Evolutionary conservation across 1,140 invertebrate species (phyloP).

Genomic region (Lordiphosa stackelbergi): DNA sequence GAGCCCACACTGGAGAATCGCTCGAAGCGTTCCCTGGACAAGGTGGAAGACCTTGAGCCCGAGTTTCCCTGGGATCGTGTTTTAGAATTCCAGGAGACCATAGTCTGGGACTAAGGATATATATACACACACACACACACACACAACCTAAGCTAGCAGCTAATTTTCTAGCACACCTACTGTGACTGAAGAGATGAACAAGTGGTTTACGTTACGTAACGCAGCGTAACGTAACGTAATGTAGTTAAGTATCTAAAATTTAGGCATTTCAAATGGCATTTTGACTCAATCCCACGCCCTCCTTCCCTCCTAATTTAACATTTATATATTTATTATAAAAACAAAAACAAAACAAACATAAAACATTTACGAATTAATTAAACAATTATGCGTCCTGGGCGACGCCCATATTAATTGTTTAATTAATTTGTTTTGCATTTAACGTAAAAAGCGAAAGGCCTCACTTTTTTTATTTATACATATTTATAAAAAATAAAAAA

Average conservation of each 20-base stretch:
- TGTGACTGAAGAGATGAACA: slow-evolving; percentile 61
- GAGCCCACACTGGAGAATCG: slow-evolving; percentile 27
- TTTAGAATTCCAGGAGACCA: slow-evolving; percentile 67
- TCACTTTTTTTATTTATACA: slow-evolving; percentile 51
- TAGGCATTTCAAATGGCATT: slow-evolving; percentile 69
- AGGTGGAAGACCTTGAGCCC: slow-evolving; percentile 46
- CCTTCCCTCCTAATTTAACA: slow-evolving; percentile 54
- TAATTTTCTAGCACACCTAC: slow-evolving; percentile 43
- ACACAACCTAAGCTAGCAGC: slow-evolving; percentile 50
- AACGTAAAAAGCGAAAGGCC: slow-evolving; percentile 57
- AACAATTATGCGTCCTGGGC: slow-evolving; percentile 62
- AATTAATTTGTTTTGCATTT: slow-evolving; percentile 76
- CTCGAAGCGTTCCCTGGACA: slow-evolving; percentile 43
- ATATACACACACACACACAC: slow-evolving; percentile 14
- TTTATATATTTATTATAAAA: slow-evolving; percentile 64
- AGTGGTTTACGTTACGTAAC: slow-evolving; percentile 43
- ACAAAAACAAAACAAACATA: slow-evolving; percentile 13
- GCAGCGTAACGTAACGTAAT: slow-evolving; percentile 44
- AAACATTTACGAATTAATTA: slow-evolving; percentile 73
- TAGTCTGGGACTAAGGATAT: slow-evolving; percentile 61
- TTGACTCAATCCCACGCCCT: slow-evolving; percentile 13
- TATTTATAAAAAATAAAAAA: slow-evolving; percentile 40
- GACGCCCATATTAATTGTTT: slow-evolving; percentile 65
- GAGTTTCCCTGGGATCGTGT: slow-evolving; percentile 75
- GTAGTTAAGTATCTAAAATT: slow-evolving; percentile 35